These are phyloP conservation scores for Pituophis catenifer DNA, from an alignment of 2,113 vertebrate genomes.

Conservation along the genomic window DNA sequence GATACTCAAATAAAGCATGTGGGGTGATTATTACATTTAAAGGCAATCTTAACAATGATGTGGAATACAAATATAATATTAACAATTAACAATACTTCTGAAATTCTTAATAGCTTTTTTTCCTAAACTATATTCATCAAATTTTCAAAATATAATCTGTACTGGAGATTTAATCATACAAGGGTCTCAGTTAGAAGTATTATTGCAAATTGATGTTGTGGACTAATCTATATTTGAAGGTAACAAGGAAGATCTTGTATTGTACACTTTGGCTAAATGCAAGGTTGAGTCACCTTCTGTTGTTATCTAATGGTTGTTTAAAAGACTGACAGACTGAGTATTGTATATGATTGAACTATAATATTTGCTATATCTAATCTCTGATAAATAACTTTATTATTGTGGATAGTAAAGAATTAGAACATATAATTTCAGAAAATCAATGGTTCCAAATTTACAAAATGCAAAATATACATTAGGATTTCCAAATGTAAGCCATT, in stretches of 20 bases:
- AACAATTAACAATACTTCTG: neutral
- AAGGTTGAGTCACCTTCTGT: neutral
- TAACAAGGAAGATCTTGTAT: neutral
- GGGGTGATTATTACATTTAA: neutral
- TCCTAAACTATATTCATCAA: neutral
- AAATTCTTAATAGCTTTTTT: neutral
- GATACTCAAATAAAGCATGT: neutral
- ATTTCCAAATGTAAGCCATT: neutral
- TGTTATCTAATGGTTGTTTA: neutral
- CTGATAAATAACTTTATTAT: neutral
- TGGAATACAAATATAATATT: neutral
- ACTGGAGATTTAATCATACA: neutral
- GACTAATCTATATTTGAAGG: neutral
- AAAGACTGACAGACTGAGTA: neutral
- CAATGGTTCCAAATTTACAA: neutral
- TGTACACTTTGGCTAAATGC: neutral
- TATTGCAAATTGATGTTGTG: neutral
- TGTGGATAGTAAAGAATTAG: neutral
- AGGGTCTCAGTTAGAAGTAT: neutral
- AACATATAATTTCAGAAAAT: neutral
- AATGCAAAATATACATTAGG: neutral
- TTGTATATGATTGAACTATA: neutral
- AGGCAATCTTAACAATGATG: neutral
- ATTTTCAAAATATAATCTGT: neutral
- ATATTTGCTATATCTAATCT: neutral